Conservation (phyloP, 1,140 invertebrate species). For the Eubasilissa regina region DNA sequence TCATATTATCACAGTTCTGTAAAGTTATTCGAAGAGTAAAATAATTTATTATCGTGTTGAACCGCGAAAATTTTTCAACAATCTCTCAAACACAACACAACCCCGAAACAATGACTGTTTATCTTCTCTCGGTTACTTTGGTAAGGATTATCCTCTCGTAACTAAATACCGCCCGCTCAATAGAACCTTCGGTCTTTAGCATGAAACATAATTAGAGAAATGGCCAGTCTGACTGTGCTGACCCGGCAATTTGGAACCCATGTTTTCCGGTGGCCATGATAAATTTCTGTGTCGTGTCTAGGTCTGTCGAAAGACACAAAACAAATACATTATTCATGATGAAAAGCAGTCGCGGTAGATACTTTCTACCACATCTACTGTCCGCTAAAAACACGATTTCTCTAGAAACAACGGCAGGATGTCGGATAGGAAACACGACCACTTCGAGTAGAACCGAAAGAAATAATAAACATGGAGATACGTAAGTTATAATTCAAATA, state of each 20-base stretch:
- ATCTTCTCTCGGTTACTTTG: slow-evolving; percentile 18
- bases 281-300: slow-evolving; percentile 37
- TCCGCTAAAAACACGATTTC: slow-evolving; percentile 29
- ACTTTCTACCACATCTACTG: slow-evolving; percentile 34
- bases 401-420: background rate
- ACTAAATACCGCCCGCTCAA: slow-evolving; percentile 28
- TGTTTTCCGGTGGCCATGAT: slow-evolving; percentile 32
- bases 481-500: too few species aligned
- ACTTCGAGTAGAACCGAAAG: too few species aligned
- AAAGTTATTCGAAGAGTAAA: background rate
- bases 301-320: slow-evolving; percentile 41
- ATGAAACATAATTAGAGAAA: slow-evolving; percentile 37
- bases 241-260: slow-evolving; percentile 25
- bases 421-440: too few species aligned
- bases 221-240: slow-evolving; percentile 33
- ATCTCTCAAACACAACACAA: slow-evolving; percentile 14
- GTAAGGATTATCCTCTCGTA: slow-evolving; percentile 19
- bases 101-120: slow-evolving; percentile 10
- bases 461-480: too few species aligned
- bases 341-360: slow-evolving; percentile 29
- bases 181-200: slow-evolving; percentile 35
- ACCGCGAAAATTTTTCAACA: background rate
- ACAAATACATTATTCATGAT: slow-evolving; percentile 44
- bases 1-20: too few species aligned
- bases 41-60: background rate